Base-by-base conservation (phyloP, 2,888 invertebrate genomes). In the Linnaemya vulpina region DNA sequence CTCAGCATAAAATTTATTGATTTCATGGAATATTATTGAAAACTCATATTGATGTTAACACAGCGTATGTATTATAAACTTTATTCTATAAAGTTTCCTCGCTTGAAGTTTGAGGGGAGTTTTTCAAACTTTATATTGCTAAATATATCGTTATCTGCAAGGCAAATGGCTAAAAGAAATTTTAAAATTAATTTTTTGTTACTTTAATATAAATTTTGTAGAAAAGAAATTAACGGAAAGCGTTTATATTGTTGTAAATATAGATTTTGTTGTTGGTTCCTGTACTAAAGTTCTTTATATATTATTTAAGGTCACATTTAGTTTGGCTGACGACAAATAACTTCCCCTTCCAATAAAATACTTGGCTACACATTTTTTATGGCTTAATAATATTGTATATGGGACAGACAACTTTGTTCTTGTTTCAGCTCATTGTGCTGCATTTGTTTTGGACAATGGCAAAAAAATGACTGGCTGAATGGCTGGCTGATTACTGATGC, bases 401-500 rank as follows among this genome's bases (percentile, higher is more conserved):
- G 10, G 30, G 30, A 55, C 10, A 46, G 1, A 49, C 10, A 49
- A 49, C n/a, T n/a, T 43, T 70, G 53, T 74, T 20, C 13, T 22
- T 67, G 40, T 67, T 60, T 51, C 13, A 68, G 70, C 65, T 62
- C 55, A 84, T 73, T 76, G 49, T 67, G 40, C 22, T 49, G 13
- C 38, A 71, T 62, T 78, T 70, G 38, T 15, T 67, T 20, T 25
- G 38, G 20, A 75, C 63, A 65, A 46, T 46, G 58, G 63, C n/a
- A 17, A 63, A 46, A 9, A 20, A 62, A 25, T 38, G 15, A 70
- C 60, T 49, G 49, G 25, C 22, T n/a, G 0, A 62, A 62, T 67
- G 81, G 49, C 51, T 58, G 68, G 70, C 53, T 68, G 17, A 63
- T n/a, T n/a, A n/a, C 46, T 76, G 71, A 67, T 70, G 20, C 15